Evolutionary conservation across 2,113 vertebrate genomes (phyloP), one percentile per base, ranked within the genome.

Genomic region (Aegotheles bennettii): DNA sequence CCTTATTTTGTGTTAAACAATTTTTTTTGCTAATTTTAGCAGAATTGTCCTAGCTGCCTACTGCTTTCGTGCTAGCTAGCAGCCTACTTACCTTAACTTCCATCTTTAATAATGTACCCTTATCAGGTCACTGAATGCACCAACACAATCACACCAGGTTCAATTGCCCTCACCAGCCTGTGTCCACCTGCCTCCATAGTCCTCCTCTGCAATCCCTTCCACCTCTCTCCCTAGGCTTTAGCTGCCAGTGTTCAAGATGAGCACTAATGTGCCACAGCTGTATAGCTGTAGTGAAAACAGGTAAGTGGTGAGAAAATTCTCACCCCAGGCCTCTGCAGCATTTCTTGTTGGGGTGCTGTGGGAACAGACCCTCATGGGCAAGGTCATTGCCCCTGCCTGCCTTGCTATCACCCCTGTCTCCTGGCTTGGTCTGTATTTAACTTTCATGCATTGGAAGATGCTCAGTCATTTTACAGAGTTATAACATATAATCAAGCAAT

Each of bases 91-190:
- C 36, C 42, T 76, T 67, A 57, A 23, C 29, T 51, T 68, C 31
- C 1, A 1, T 20, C 26, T 50, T 56, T 5, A 61, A 31, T 9
- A 33, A 18, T 0, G 0, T 28, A 10, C 17, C 42, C 16, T n/a
- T 19, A 7, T 43, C 23, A 10, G 18, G 33, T 4, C 57, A 50
- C 51, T 28, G 26, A 56, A 21, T 12, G 18, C 47, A 67, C 25
- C 38, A 38, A 43, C 28, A 48, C 18, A 28, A 4, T 36, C 6
- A 82, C 13, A 82, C 13, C 29, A 25, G 42, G 7, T 29, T 24
- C 18, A 54, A 16, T 23, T 43, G 11, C 20, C 14, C 43, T 38
- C 56, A 45, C 31, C 35, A 38, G 25, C 24, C 31, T 18, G 9
- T 6, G 64, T 6, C 15, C 13, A 35, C n/a, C 43, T 38, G 36